Evolutionary conservation across 2,888 invertebrate genomes (phyloP), one percentile per base, ranked within the genome.

Genomic region (Limulus polyphemus): DNA sequence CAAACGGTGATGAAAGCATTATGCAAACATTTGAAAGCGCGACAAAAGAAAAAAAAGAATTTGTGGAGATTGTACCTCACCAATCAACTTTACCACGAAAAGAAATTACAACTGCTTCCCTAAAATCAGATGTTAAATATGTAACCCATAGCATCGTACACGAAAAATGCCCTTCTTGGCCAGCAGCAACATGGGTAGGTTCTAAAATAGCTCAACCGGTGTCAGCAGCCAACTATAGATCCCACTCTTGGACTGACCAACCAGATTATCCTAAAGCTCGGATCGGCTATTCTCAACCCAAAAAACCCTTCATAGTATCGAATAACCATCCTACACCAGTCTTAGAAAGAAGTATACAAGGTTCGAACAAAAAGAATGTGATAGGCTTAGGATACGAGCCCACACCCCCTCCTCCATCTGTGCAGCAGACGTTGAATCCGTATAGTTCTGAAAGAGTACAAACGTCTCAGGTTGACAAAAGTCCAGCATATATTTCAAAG

Each of bases 151-250:
- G 32, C 7, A 32, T 32, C 32, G 84, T 83, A 64, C 85, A 86
- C 78, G 86, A 85, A 75, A 86, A 85, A 74, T 85, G 83, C 73
- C 85, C 86, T 2, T 85, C 85, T 65, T 86, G 85, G 85, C 85
- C 86, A 16, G 81, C 82, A 48, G 80, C 81, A 64, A 80, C 81
- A 64, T 77, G 79, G 62, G 77, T 80, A 54, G 76, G 65, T 72
- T 70, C 76, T 63, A 32, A 32, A 32, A 32, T 32, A 32, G 3
- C 32, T 32, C 32, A 32, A 7, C 32, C 32, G 32, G 32, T 32
- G 32, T 70, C 76, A 62, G 67, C 59, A 54, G 55, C 66, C 64
- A 83, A 83, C 57, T 81, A 82, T 70, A 79, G 84, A 68, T 84
- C 83, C 70, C 84, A 84, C 74, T 84, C 84, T 63, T 84, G 84